phyloP scores from a whole-genome alignment of 2,888 invertebrate genomes.

The Schizaphis graminum region DNA sequence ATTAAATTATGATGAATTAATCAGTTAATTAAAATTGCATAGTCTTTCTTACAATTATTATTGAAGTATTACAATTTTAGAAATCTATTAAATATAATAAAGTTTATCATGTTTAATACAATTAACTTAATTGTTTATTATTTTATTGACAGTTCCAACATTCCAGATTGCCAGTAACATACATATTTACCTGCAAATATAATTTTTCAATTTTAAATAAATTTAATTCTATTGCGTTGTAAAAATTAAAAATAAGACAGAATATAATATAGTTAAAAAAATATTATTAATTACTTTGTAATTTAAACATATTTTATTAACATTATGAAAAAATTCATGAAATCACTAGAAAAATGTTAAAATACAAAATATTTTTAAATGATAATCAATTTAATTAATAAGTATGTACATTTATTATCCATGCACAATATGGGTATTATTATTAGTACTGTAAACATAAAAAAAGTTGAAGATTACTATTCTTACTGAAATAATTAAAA shows the following conservation, averaged over 20 bases:
- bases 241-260: neutral
- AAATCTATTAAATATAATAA: neutral
- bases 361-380: neutral
- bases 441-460: neutral
- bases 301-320: neutral
- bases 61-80: neutral
- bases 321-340: neutral
- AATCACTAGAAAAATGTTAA: neutral
- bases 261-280: neutral
- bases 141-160: neutral
- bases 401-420: neutral
- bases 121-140: neutral
- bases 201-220: neutral
- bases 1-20: neutral
- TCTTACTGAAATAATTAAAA: conserved; percentile 12
- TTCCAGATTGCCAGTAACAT: neutral
- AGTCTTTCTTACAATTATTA: neutral
- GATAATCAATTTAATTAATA: neutral
- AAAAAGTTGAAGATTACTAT: neutral
- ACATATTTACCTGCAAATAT: conserved; percentile 14
- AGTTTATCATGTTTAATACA: neutral
- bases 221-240: neutral
- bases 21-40: neutral
- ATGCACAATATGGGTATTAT: neutral
- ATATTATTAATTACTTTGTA: neutral